Evolutionary conservation across 2,113 vertebrate species (phyloP).

Genomic region (Mus spicilegus): DNA sequence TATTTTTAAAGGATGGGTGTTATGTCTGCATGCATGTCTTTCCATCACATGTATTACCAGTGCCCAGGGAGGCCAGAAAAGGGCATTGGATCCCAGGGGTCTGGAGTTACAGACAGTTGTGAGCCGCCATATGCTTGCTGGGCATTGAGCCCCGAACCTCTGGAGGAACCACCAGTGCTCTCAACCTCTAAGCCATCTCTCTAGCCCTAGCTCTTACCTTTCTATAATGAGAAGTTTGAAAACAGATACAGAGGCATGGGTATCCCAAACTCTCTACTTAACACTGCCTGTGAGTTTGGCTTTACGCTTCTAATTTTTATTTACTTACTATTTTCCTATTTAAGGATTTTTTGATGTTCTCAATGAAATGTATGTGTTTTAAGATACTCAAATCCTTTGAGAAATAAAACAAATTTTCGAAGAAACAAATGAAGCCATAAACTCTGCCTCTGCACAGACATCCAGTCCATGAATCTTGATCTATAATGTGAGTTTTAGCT

Average conservation of each 20-base stretch:
- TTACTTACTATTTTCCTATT: slow-evolving; percentile 43
- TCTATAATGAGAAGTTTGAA: slow-evolving; percentile 54
- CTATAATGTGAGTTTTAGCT: slow-evolving; percentile 7
- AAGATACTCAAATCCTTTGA: slow-evolving; percentile 39
- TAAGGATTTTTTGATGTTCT: background rate
- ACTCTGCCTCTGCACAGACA: background rate
- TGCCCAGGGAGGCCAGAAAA: background rate
- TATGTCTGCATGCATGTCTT: background rate
- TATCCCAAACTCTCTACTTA: slow-evolving; percentile 50
- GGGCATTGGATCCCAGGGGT: background rate
- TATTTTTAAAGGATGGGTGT: background rate
- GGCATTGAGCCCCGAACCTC: background rate
- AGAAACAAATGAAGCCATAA: slow-evolving; percentile 47
- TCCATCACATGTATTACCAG: background rate
- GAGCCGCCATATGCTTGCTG: background rate
- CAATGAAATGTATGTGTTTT: slow-evolving; percentile 1
- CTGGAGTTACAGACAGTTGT: background rate
- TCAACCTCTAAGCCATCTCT: background rate
- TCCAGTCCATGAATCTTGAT: background rate
- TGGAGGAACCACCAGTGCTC: background rate
- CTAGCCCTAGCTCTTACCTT: slow-evolving; percentile 12
- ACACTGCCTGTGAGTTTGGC: slow-evolving; percentile 34
- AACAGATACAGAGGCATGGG: slow-evolving; percentile 39
- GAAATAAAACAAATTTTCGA: slow-evolving; percentile 13
- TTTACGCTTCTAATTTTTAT: slow-evolving; percentile 55